phyloP scores from a whole-genome alignment of 1,140 invertebrate genomes.

The Drosophila navojoa region DNA sequence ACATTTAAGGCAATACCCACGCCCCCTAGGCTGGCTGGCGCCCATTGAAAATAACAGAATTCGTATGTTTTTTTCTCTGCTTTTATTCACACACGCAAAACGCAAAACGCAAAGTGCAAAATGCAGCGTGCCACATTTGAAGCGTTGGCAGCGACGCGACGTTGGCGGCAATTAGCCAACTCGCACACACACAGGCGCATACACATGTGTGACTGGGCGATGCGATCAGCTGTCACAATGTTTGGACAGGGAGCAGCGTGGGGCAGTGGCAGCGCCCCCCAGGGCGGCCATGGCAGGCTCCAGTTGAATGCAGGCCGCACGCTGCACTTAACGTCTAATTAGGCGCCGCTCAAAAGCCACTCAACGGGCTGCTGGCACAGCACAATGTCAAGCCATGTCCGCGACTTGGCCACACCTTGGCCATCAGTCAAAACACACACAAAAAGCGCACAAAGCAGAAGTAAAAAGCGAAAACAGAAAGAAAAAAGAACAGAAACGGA shows the following conservation, averaged over 20 bases:
- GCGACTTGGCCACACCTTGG: slow-evolving; percentile 63
- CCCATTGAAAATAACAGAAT: slow-evolving; percentile 20
- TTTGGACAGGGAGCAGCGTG: slow-evolving; percentile 50
- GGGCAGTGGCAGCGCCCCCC: neutral
- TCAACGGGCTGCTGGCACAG: slow-evolving; percentile 57
- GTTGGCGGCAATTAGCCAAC: slow-evolving; percentile 70
- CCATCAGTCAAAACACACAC: slow-evolving; percentile 58
- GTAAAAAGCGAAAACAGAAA: slow-evolving; percentile 1
- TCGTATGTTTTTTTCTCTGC: slow-evolving; percentile 1
- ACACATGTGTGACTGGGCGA: slow-evolving; percentile 16
- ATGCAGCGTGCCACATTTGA: slow-evolving; percentile 4
- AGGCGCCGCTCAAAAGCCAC: slow-evolving; percentile 73
- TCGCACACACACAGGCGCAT: slow-evolving; percentile 19
- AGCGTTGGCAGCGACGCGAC: slow-evolving; percentile 26
- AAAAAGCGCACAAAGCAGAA: slow-evolving; percentile 17
- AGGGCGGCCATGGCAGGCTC: slow-evolving; percentile 11
- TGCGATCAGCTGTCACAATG: slow-evolving; percentile 76
- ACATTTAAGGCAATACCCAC: slow-evolving; percentile 21
- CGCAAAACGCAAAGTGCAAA: neutral
- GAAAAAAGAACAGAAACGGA: neutral
- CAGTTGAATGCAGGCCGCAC: slow-evolving; percentile 54
- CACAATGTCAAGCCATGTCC: slow-evolving; percentile 66
- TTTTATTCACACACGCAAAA: neutral
- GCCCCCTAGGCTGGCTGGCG: neutral
- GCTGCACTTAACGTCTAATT: slow-evolving; percentile 74